phyloP scores from a whole-genome alignment of 1,140 invertebrate species.

The Drosophila murphyi region DNA sequence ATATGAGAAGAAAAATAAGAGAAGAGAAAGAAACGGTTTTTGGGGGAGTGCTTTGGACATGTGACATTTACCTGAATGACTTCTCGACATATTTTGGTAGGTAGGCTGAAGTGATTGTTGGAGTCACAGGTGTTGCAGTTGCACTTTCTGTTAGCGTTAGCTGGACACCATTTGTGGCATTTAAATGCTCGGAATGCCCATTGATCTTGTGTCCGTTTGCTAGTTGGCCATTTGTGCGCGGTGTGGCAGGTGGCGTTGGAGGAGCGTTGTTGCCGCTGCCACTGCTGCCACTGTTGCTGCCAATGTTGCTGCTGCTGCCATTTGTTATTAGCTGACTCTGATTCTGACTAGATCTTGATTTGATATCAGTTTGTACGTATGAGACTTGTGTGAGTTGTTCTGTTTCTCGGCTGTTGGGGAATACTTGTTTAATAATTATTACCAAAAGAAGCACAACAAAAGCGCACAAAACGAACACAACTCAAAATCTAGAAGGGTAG shows the following conservation, averaged over 20 bases:
- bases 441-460: conserved; percentile 23
- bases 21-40: neutral
- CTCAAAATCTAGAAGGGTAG: conserved; percentile 28
- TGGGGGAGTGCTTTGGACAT: conserved; percentile 9
- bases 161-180: conserved; percentile 17
- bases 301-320: conserved; percentile 1
- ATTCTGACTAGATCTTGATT: conserved; percentile 39
- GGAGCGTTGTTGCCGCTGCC: conserved; percentile 5
- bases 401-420: conserved; percentile 79
- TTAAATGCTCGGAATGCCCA: conserved; percentile 15
- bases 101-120: conserved; percentile 56
- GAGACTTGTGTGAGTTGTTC: conserved; percentile 67
- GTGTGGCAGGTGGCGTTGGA: conserved; percentile 28
- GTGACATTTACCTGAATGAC: conserved; percentile 84
- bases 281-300: conserved; percentile 13
- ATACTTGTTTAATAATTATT: conserved; percentile 67
- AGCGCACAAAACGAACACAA: conserved; percentile 40
- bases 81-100: conserved; percentile 84
- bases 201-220: conserved; percentile 28
- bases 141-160: conserved; percentile 35
- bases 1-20: conserved; percentile 18
- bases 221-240: conserved; percentile 26
- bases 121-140: conserved; percentile 18
- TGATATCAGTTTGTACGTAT: conserved; percentile 61
- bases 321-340: conserved; percentile 12